Evolutionary conservation across 2,797 vertebrate species (phyloP).

Genomic region (Otus scops): DNA sequence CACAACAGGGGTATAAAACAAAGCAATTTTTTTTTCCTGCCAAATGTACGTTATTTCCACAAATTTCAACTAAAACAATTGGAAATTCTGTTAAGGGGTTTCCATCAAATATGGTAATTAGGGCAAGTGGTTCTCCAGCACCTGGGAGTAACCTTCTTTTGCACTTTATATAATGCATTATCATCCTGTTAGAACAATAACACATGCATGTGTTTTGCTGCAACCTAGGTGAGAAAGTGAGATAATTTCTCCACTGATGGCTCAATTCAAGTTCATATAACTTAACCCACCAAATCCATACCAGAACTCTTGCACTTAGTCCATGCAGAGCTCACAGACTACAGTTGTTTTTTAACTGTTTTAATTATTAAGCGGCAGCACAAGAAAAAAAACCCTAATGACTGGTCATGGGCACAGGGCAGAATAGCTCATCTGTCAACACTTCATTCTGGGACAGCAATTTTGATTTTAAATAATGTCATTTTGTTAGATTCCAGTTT

Average conservation of each 20-base stretch:
- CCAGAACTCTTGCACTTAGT: not conserved
- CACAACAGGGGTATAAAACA: not conserved
- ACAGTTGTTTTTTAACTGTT: not conserved
- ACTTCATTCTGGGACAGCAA: not conserved
- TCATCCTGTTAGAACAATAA: not conserved
- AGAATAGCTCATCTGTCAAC: not conserved
- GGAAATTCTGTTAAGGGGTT: not conserved
- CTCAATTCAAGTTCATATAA: not conserved
- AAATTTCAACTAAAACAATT: conserved; percentile 34
- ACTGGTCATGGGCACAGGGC: not conserved
- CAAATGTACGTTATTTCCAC: not conserved
- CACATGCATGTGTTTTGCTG: not conserved
- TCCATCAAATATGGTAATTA: conserved; percentile 10
- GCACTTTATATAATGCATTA: not conserved
- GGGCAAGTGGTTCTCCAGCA: not conserved
- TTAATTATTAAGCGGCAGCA: not conserved
- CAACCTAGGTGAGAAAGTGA: not conserved
- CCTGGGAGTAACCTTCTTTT: not conserved
- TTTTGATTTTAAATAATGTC: not conserved
- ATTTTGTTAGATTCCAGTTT: not conserved
- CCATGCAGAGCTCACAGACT: not conserved
- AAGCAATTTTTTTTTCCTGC: not conserved
- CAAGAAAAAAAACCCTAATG: not conserved
- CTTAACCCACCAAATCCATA: not conserved
- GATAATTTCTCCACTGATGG: not conserved